These are phyloP conservation scores for Montipora capricornis DNA, from an alignment of 64 coral and sea anemone species.

Conservation along the genomic window DNA sequence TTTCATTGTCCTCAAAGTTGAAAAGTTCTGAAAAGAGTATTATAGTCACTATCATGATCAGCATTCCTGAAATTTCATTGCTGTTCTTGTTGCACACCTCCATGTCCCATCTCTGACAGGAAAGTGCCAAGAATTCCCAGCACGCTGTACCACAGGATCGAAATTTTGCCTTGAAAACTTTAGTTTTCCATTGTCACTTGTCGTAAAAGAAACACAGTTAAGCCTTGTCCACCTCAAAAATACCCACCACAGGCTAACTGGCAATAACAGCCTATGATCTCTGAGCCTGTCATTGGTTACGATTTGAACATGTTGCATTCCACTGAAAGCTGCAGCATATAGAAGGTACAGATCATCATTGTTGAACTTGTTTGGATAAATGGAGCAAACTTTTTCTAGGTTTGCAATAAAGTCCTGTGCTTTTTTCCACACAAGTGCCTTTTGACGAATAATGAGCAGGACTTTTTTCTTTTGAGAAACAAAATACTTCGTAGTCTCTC, in stretches of 20 bases:
- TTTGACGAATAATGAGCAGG: conserved; percentile 60
- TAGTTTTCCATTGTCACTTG: conserved; percentile 31
- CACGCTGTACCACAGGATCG: conserved; percentile 83
- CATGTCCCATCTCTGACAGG: conserved; percentile 71
- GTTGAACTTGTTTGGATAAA: conserved; percentile 54
- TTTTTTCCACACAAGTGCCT: conserved; percentile 49
- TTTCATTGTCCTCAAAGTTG: not conserved
- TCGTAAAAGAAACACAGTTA: conserved; percentile 75
- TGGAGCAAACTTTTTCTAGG: conserved; percentile 61
- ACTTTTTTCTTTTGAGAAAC: conserved; percentile 59
- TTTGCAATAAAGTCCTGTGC: conserved; percentile 31
- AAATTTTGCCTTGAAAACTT: conserved; percentile 59
- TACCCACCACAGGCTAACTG: conserved; percentile 59
- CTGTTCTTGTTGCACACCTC: conserved; percentile 73
- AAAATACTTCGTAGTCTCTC: conserved; percentile 35
- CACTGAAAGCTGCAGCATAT: conserved; percentile 83
- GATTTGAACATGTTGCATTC: conserved; percentile 71
- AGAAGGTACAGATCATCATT: conserved; percentile 85
- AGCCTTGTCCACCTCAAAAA: conserved; percentile 87
- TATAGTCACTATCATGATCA: not conserved
- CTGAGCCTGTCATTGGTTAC: conserved; percentile 84
- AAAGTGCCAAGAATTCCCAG: conserved; percentile 81
- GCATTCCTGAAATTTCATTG: not conserved
- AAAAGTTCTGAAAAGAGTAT: not conserved
- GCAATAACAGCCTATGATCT: conserved; percentile 78